These are phyloP conservation scores for Megaptera novaeangliae DNA, from an alignment of 2,113 vertebrate genomes.

Conservation along the genomic window DNA sequence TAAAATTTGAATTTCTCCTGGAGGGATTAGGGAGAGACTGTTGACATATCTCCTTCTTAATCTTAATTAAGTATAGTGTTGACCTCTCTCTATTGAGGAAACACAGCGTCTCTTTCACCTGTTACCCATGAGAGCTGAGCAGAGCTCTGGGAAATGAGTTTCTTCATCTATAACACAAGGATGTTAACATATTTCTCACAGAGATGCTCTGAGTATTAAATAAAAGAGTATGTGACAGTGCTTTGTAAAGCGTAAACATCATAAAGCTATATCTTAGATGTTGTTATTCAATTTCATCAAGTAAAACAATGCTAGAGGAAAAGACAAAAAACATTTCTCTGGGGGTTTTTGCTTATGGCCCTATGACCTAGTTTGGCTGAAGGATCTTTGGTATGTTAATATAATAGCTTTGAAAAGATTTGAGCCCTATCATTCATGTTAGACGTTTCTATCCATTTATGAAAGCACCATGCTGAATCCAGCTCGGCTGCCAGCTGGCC, in stretches of 20 bases:
- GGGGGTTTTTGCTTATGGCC: neutral
- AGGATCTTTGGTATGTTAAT: constrained; percentile 26
- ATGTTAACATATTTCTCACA: neutral
- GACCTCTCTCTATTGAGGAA: neutral
- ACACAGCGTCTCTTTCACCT: neutral
- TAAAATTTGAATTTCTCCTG: neutral
- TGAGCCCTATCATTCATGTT: neutral
- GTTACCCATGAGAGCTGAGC: neutral
- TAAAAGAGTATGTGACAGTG: neutral
- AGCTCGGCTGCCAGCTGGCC: neutral
- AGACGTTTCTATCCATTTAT: neutral
- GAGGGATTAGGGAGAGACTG: neutral
- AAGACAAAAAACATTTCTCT: constrained; percentile 12
- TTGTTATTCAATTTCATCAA: constrained; percentile 21
- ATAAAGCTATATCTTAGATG: neutral
- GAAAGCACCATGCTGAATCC: neutral
- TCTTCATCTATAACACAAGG: neutral
- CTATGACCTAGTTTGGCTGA: neutral
- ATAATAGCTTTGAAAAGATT: constrained; percentile 16
- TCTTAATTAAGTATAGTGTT: neutral
- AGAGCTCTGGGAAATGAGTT: neutral
- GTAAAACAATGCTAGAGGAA: neutral
- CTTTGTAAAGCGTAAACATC: constrained; percentile 1
- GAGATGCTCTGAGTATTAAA: neutral
- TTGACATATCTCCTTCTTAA: neutral